These are phyloP conservation scores for Myotis yumanensis DNA, from an alignment of 2,113 vertebrate genomes.

Conservation along the genomic window DNA sequence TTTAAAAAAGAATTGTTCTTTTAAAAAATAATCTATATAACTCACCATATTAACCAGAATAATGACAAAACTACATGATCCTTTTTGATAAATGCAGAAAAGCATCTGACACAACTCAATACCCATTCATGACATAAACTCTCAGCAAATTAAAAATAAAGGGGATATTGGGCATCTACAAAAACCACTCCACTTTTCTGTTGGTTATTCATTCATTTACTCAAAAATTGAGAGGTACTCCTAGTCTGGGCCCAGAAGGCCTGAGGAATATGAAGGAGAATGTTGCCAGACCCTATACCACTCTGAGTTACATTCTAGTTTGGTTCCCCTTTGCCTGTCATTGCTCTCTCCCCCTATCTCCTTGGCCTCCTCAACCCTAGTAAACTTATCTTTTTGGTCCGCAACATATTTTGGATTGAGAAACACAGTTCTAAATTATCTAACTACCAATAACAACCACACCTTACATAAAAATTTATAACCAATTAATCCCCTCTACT, in stretches of 20 bases:
- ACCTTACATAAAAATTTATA: not conserved
- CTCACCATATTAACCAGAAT: not conserved
- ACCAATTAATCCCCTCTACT: not conserved
- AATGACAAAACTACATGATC: not conserved
- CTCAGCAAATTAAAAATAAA: not conserved
- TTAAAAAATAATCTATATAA: not conserved
- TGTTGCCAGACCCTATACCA: too few relatives aligned
- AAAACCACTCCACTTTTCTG: not conserved
- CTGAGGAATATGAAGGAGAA: not conserved
- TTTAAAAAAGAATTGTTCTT: too few relatives aligned
- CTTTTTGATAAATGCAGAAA: slow-evolving; percentile 14
- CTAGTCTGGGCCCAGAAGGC: not conserved
- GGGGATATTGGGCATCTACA: not conserved
- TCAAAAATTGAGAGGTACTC: not conserved
- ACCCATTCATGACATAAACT: not conserved
- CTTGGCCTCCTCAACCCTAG: not conserved
- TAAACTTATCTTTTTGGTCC: not conserved
- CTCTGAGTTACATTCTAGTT: not conserved
- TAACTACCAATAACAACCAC: not conserved
- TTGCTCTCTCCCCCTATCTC: not conserved
- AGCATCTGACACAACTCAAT: not conserved
- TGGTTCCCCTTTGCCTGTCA: not conserved
- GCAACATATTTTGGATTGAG: not conserved
- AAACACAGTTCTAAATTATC: not conserved
- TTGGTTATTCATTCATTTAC: not conserved